Evolutionary conservation across 2,113 vertebrate species (phyloP).

Genomic region (Pollachius pollachius): DNA sequence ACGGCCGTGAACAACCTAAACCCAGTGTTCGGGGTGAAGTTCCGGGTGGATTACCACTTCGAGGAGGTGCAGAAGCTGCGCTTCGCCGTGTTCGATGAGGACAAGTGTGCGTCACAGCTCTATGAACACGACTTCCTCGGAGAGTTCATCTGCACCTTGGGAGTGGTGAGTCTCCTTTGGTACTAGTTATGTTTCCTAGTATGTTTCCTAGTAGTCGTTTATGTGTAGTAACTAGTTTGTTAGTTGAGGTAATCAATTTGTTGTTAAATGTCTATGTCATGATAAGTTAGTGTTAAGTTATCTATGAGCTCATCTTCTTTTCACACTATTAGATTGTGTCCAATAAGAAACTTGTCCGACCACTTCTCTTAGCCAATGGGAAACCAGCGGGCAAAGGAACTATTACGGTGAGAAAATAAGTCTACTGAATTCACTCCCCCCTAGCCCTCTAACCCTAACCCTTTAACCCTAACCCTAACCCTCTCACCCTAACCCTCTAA

Average conservation of each 20-base stretch:
- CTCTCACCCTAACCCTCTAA: too few species aligned
- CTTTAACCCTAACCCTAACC: too few species aligned
- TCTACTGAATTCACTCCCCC: not conserved
- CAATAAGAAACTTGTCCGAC: slow-evolving; percentile 93
- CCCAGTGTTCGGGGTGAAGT: slow-evolving; percentile 93
- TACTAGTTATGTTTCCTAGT: not conserved
- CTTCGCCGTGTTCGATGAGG: slow-evolving; percentile 95
- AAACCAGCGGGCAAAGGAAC: slow-evolving; percentile 95
- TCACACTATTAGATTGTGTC: slow-evolving; percentile 85
- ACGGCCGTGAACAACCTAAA: slow-evolving; percentile 95
- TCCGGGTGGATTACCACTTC: slow-evolving; percentile 92
- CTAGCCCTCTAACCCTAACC: too few species aligned
- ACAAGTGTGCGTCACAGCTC: slow-evolving; percentile 90
- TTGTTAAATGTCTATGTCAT: too few species aligned
- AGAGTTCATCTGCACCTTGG: slow-evolving; percentile 90
- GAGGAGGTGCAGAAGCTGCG: slow-evolving; percentile 97
- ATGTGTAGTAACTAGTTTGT: not conserved
- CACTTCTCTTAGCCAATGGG: slow-evolving; percentile 87
- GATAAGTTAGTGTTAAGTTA: too few species aligned
- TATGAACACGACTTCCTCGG: slow-evolving; percentile 96
- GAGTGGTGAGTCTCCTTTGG: slow-evolving; percentile 76
- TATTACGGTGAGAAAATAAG: slow-evolving; percentile 78
- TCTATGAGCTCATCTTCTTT: too few species aligned
- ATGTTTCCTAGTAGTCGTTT: too few species aligned
- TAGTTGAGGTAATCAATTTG: too few species aligned